Evolutionary conservation across 2,113 vertebrate genomes (phyloP).

Genomic region (Leptosomus discolor): DNA sequence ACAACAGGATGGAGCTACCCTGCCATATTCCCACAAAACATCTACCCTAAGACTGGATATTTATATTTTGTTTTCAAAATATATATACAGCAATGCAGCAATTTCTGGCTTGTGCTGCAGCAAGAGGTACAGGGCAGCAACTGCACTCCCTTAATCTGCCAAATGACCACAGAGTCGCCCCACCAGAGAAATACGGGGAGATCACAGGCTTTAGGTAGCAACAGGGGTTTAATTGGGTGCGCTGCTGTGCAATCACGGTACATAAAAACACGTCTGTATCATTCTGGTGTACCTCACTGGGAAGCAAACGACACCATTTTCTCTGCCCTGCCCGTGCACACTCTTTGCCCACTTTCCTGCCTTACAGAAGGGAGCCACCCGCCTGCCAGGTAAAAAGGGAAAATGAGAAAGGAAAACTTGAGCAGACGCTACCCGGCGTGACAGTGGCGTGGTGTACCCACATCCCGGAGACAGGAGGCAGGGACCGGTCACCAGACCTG

Average conservation of each 20-base stretch:
- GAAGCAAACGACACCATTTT: neutral
- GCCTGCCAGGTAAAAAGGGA: neutral
- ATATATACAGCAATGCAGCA: accelerated
- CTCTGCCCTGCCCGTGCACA: neutral
- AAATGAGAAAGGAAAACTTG: neutral
- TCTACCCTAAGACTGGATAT: too few relatives aligned
- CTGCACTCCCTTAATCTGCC: neutral
- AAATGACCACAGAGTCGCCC: neutral
- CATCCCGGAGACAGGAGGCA: too few relatives aligned
- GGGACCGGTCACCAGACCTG: neutral
- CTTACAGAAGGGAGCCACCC: neutral
- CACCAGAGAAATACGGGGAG: too few relatives aligned
- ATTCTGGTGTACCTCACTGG: neutral
- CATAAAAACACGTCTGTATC: neutral
- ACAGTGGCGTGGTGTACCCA: neutral
- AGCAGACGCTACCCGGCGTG: neutral
- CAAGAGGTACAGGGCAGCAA: neutral
- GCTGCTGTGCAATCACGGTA: neutral
- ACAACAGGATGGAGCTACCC: neutral
- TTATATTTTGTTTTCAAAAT: neutral
- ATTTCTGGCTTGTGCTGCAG: neutral
- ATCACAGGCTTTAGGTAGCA: neutral
- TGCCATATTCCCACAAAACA: neutral
- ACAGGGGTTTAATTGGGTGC: neutral
- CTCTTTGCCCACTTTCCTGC: neutral